Evolutionary conservation across 2,113 vertebrate species (phyloP), one percentile per base, ranked within the genome.

Genomic region (Corythaeola cristata): DNA sequence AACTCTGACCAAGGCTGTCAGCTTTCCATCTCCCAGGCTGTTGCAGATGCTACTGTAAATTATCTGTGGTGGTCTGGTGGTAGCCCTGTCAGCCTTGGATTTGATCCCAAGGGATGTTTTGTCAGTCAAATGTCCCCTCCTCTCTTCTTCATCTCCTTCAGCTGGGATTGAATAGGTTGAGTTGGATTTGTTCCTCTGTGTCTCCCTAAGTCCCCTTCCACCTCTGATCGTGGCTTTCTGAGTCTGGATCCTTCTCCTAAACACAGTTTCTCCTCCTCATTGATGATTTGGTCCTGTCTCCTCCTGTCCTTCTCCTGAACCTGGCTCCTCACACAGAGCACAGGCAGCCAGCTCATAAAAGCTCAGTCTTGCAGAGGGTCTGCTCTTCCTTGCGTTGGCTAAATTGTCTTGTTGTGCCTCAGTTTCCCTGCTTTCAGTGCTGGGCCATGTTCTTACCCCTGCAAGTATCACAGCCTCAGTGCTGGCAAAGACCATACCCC

Each of bases 401-500:
- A 30, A 78, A 49, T n/a, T 41, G 10, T 35, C 49, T 68, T 5
- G 1, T 30, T 12, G 6, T 90, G 44, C 45, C 82, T 75, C 77
- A 71, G 67, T 90, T 90, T 93, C 77, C 67, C 39, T 27, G 5
- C 27, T 64, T 2, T 4, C 15, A 15, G 6, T 52, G 11, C 5
- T 71, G 60, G 8, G 14, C 37, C 15, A 27, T 28, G 16, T 27
- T 73, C 18, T 80, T 56, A 23, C 6, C 23, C 12, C 45, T 49
- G 11, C 16, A 71, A 44, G 19, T 44, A 66, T 56, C 47, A 56
- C 39, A 44, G 6, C 16, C 27, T 62, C 19, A 4, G 15, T 19
- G 39, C 8, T 0, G 1, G 9, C 0, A 18, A 53, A 49, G 17
- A 28, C 28, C 8, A 0, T 17, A 12, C 8, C 16, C 27, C 52